phyloP scores from a whole-genome alignment of 2,797 vertebrate species.

The Anabas testudineus region DNA sequence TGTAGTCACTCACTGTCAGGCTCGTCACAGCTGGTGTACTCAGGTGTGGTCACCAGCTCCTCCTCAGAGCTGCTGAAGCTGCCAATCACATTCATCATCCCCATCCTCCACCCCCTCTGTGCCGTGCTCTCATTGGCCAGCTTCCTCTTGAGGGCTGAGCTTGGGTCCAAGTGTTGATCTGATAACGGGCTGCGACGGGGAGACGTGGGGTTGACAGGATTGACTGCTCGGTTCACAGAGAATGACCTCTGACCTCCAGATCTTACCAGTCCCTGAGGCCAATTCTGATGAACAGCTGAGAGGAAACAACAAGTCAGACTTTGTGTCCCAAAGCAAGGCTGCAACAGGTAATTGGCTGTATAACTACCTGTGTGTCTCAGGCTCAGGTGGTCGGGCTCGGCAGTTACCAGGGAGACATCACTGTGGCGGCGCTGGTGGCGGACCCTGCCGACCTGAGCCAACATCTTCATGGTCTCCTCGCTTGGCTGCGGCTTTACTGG shows the following conservation, averaged over 20 bases:
- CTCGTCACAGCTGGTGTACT: conserved; percentile 94
- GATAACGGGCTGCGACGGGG: conserved; percentile 89
- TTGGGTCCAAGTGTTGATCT: conserved; percentile 91
- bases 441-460: conserved; percentile 91
- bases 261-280: conserved; percentile 25
- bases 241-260: conserved; percentile 86
- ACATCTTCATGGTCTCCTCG: conserved; percentile 94
- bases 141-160: conserved; percentile 89
- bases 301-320: not conserved
- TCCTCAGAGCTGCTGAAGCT: conserved; percentile 96
- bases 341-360: conserved; percentile 28
- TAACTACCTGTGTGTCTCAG: conserved; percentile 41
- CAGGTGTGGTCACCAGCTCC: conserved; percentile 91
- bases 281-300: conserved; percentile 47
- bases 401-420: conserved; percentile 90
- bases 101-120: conserved; percentile 86
- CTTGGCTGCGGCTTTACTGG: conserved; percentile 93
- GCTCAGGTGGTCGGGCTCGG: conserved; percentile 86
- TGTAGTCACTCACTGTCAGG: conserved; percentile 88
- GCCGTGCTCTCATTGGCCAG: conserved; percentile 88
- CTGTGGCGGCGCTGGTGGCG: conserved; percentile 93
- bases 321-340: no score
- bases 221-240: conserved; percentile 88
- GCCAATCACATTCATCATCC: conserved; percentile 91
- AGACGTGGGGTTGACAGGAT: conserved; percentile 89